phyloP scores from a whole-genome alignment of 2,113 vertebrate genomes.

The Epinephelus cyanopodus region DNA sequence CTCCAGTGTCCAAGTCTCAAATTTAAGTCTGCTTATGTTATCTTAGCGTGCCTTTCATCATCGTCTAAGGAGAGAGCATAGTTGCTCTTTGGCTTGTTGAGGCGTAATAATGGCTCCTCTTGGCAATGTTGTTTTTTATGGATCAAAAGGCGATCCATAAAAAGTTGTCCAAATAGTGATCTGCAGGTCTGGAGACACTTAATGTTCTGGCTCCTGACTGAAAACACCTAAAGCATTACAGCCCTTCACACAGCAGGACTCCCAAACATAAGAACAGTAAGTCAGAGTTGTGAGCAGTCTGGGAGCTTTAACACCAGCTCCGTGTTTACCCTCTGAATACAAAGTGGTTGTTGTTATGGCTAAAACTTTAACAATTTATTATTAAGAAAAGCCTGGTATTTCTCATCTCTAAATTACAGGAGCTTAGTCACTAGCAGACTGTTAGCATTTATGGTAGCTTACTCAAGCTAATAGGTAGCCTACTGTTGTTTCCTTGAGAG shows the following conservation, averaged over 20 bases:
- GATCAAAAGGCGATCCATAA: slow-evolving; percentile 46
- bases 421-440: not conserved
- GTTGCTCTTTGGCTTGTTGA: slow-evolving; percentile 53
- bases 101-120: slow-evolving; percentile 28
- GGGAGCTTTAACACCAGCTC: slow-evolving; percentile 8
- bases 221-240: slow-evolving; percentile 39
- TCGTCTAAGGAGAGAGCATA: slow-evolving; percentile 16
- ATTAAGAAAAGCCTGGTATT: not conserved
- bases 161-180: slow-evolving; percentile 49
- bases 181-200: slow-evolving; percentile 57
- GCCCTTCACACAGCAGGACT: not conserved
- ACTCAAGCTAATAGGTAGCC: not conserved
- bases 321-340: not conserved
- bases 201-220: slow-evolving; percentile 52
- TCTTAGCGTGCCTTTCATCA: slow-evolving; percentile 56
- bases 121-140: slow-evolving; percentile 46
- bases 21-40: slow-evolving; percentile 49
- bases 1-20: slow-evolving; percentile 32
- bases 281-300: slow-evolving; percentile 4
- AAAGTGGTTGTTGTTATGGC: slow-evolving; percentile 11
- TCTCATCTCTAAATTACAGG: not conserved
- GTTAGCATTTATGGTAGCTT: not conserved
- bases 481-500: not conserved
- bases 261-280: slow-evolving; percentile 9
- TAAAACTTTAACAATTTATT: not conserved